Evolutionary conservation across 2,113 vertebrate species (phyloP).

Genomic region (Crotalus horridus): DNA sequence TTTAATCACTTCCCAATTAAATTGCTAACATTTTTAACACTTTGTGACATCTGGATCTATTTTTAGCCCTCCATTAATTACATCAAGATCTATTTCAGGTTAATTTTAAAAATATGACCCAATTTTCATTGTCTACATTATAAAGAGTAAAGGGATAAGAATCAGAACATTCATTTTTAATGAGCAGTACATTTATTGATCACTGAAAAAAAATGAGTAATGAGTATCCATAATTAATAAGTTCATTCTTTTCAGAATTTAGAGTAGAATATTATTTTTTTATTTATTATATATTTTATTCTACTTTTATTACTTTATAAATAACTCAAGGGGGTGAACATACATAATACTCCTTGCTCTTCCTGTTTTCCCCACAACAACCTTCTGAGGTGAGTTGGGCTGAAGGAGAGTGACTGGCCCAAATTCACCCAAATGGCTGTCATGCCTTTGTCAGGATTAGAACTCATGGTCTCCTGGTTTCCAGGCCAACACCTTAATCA

Average conservation of each 20-base stretch:
- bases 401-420: background rate
- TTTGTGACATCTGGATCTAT: background rate
- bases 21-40: background rate
- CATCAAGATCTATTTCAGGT: background rate
- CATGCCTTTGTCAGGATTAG: background rate
- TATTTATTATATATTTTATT: background rate
- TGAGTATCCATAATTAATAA: background rate
- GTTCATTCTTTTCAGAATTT: background rate
- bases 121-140: background rate
- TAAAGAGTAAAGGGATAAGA: background rate
- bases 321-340: background rate
- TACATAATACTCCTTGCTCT: background rate
- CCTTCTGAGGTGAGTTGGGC: too few species aligned
- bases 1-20: conserved; percentile 6
- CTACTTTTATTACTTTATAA: background rate
- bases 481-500: background rate
- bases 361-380: background rate
- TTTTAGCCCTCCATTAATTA: background rate
- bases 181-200: background rate
- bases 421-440: background rate
- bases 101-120: background rate
- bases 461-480: background rate
- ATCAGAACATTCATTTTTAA: background rate
- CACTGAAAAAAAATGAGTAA: background rate
- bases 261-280: background rate